Evolutionary conservation across 1,140 invertebrate genomes (phyloP), one percentile per base, ranked within the genome.

Genomic region (Stegodyphus mimosarum): DNA sequence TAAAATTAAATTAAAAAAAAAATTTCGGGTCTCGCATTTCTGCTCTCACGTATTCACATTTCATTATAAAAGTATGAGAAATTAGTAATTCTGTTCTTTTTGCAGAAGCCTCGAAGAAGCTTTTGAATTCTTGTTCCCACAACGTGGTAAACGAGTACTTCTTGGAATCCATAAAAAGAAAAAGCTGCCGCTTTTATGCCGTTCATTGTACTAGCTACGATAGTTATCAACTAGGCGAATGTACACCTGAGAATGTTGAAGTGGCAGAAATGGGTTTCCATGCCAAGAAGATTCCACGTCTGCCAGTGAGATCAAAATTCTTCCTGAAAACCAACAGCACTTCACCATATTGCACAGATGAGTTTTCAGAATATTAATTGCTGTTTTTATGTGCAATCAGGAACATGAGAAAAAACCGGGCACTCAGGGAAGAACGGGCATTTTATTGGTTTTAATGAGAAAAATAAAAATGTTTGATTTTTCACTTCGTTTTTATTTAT

Each of bases 71-170:
- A 33, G 3, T 3, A 33, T 33, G 33, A 33, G 33, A 33, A 33
- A 33, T 33, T 1, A 33, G 33, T 33, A 33, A 33, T 87, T 95
- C 95, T 90, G 92, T 96, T 11, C 95, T 96, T 90, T 95, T 93
- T 87, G 94, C 17, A 86, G 76, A 52, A 9, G 78, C 74, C 2
- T 66, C 74, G 2, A 51, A 77, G 48, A 78, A 51, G 52, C 10
- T 86, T 5, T 55, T 52, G 9, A 86, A 72, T 67, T 33, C n/a
- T 0, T 78, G 74, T 48, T 69, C 72, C 13, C 74, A 86, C 10
- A 66, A 18, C 6, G 9, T 69, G 7, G 75, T 60, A 51, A 78
- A 64, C 33, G 13, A 52, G 9, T 78, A 52, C 48, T 86, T 78
- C 49, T 11, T 72, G 9, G 75, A 77, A 17, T 64, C 74, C 11